phyloP scores from a whole-genome alignment of 1,140 invertebrate genomes.

The Babylonia areolata region DNA sequence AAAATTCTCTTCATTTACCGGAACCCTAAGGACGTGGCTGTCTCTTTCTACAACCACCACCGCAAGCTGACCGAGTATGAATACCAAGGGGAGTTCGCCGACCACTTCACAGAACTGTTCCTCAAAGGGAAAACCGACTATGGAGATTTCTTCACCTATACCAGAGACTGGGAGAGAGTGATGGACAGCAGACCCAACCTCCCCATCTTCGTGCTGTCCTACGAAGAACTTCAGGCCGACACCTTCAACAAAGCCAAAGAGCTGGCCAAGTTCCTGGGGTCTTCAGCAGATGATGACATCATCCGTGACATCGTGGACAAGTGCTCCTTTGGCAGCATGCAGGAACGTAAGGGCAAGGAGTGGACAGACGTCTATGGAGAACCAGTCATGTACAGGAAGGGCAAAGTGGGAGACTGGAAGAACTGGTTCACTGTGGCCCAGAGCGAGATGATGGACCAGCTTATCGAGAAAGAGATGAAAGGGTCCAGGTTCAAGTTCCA shows the following conservation, averaged over 20 bases:
- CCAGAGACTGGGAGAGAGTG: constrained; percentile 49
- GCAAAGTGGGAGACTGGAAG: constrained; percentile 56
- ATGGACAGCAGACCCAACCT: constrained; percentile 37
- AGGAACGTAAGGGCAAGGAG: constrained; percentile 25
- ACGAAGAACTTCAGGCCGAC: constrained; percentile 51
- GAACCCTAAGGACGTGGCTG: constrained; percentile 61
- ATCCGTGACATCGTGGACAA: constrained; percentile 17
- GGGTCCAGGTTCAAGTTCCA: constrained; percentile 40
- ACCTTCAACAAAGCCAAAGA: constrained; percentile 22
- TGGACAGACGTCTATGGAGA: constrained; percentile 16
- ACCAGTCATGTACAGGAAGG: constrained; percentile 38
- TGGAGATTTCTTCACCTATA: constrained; percentile 55
- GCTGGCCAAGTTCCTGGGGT: constrained; percentile 30
- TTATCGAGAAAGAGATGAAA: constrained; percentile 42
- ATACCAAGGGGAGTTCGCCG: constrained; percentile 36
- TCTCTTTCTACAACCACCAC: constrained; percentile 56
- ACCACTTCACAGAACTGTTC: constrained; percentile 33
- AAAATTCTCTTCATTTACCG: constrained; percentile 51
- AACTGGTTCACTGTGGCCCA: constrained; percentile 55
- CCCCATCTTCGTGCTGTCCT: constrained; percentile 45
- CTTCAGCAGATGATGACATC: constrained; percentile 20
- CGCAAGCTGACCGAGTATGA: constrained; percentile 28
- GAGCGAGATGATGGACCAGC: constrained; percentile 47
- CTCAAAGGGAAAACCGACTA: constrained; percentile 48
- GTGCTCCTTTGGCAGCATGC: constrained; percentile 15